Evolutionary conservation across 1,140 invertebrate genomes (phyloP), one percentile per base, ranked within the genome.

Genomic region (Temnothorax curvispinosus): DNA sequence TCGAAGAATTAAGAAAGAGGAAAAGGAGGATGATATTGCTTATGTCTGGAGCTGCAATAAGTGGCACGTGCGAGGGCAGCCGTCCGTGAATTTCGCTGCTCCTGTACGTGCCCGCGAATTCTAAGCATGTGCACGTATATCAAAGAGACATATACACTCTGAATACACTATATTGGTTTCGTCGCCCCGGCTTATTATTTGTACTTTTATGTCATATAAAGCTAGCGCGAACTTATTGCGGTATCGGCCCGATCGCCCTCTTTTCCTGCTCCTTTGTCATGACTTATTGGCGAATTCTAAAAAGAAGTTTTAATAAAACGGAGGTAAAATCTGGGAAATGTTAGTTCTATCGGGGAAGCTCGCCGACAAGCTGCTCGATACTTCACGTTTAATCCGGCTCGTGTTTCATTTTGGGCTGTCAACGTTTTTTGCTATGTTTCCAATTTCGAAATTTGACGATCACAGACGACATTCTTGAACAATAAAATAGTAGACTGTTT

Each of bases 241-340:
- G 38, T 52, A 65, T 65, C 47, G 32, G 18, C 15, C n/a, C 44
- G 41, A 3, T 15, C 44, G 50, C 27, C 9, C 18, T 44, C 62
- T 32, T 58, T n/a, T 0, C 2, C 18, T 13, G 2, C 0, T 64
- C 11, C 44, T 52, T 21, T 18, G n/a, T 56, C 50, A 41, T 8
- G 47, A 32, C 56, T 69, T 58, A 58, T 72, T 82, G 27, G 27
- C 41, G 8, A 82, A 32, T 47, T 41, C 13, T 74, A 84, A 50
- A 84, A 84, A 82, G 52, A 84, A 75, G 11, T 84, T 75, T 84
- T 75, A 84, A 84, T 84, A 84, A 84, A 84, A 84, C 13, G 27
- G 15, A 47, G 8, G 54, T 35, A 35, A 21, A 27, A 9, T 69
- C 6, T 21, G 65, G 5, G 15, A 50, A 84, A 75, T 60, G 8